Evolutionary conservation across 2,888 invertebrate species (phyloP), one percentile per base, ranked within the genome.

Genomic region (Ectemnius cavifrons): DNA sequence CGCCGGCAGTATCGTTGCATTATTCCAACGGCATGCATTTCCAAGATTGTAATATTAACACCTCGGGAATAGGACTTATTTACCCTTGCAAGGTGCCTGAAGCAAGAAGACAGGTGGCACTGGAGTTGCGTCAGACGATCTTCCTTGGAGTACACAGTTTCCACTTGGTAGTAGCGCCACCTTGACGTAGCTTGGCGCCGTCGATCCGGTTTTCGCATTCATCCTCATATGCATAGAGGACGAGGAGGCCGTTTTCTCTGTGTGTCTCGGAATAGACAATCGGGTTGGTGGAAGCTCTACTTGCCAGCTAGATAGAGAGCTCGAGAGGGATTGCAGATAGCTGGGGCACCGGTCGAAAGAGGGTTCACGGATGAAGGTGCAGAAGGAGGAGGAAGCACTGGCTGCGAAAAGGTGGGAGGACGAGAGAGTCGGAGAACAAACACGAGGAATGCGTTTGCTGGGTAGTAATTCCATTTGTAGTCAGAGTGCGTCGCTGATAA

Each of bases 381-480:
- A 11, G 37, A 11, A 13, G 8, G 67, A 27, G 16, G 13, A 60
- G 37, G 8, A 1, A 8, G 8, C 37, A 1, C 8, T 3, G 37
- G 1, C 8, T 6, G 37, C 37, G 37, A 11, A 11, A 37, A 37
- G 8, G 37, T 52, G 45, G 45, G 58, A 16, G 37, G 37, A 64
- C 14, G 57, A 23, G 27, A 4, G 16, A 58, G n/a, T 37, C 14
- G 57, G 67, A 71, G 60, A 74, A 75, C 70, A 80, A 84, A 81
- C 79, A 81, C 59, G 62, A 67, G 71, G 78, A 81, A 84, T 83
- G 79, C 81, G 78, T 83, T 85, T 79, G 73, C 77, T 69, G 71
- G 73, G 63, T 76, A 79, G 79, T 83, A 78, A 84, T 79, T 85
- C 78, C 74, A 78, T 77, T 79, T 72, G 67, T 71, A 78, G 63